These are phyloP conservation scores for Aromia moschata DNA, from an alignment of 2,888 invertebrate genomes.

Conservation along the genomic window DNA sequence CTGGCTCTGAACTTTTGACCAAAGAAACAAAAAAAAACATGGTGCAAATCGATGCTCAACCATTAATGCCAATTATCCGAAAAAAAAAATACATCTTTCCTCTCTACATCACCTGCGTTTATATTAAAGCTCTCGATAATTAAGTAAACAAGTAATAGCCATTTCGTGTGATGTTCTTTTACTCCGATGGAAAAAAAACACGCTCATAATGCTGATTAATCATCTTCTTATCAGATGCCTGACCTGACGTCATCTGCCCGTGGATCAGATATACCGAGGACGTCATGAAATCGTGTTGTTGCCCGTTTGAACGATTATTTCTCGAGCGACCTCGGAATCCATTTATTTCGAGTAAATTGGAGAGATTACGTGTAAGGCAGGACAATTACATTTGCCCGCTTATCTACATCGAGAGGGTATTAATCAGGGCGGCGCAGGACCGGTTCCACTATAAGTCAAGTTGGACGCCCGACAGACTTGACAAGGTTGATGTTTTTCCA, in stretches of 20 bases:
- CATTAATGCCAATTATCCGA: no score
- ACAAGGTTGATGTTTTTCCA: no score
- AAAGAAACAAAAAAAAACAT: no score
- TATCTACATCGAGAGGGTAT: constrained; percentile 1
- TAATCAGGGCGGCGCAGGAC: no score
- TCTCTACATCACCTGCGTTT: no score
- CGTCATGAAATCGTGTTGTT: constrained; percentile 19
- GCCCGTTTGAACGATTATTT: constrained; percentile 8
- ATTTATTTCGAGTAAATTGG: constrained; percentile 23
- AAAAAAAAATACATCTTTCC: no score
- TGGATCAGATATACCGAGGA: constrained; percentile 15
- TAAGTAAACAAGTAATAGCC: constrained; percentile 20
- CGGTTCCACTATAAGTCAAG: no score
- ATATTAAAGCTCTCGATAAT: constrained; percentile 14
- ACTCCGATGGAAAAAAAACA: constrained; percentile 12
- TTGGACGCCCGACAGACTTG: no score
- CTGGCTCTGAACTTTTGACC: no score
- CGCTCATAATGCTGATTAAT: constrained; percentile 28
- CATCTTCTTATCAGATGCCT: constrained; percentile 25
- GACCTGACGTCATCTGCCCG: constrained; percentile 8
- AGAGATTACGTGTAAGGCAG: constrained; percentile 18
- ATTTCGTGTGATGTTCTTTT: constrained; percentile 19
- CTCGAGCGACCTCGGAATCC: constrained; percentile 8
- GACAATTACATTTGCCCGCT: constrained; percentile 20
- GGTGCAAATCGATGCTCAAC: no score